phyloP scores from a whole-genome alignment of 2,113 vertebrate genomes.

The Pelusios castaneus region DNA sequence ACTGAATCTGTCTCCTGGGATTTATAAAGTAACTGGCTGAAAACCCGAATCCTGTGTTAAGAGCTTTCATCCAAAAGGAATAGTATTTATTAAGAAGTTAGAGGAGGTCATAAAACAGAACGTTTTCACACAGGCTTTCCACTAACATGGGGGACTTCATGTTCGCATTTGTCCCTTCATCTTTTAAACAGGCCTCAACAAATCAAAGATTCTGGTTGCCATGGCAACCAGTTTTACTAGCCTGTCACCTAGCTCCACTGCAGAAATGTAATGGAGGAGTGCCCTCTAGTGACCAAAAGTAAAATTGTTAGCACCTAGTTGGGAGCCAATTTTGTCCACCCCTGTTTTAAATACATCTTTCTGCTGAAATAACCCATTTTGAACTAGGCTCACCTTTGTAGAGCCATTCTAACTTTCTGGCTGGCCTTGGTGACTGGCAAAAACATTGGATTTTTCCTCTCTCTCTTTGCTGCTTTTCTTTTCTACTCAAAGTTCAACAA shows the following conservation, averaged over 20 bases:
- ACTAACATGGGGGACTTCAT: not conserved
- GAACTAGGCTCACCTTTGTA: slow-evolving; percentile 35
- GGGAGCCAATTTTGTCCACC: no score
- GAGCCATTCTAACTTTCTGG: not conserved
- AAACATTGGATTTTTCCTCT: not conserved
- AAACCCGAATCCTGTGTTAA: not conserved
- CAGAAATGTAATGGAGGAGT: no score
- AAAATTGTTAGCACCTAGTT: no score
- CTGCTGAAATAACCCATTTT: not conserved
- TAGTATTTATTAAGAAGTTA: not conserved
- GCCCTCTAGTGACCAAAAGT: no score
- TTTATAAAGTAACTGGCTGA: not conserved
- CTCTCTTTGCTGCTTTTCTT: slow-evolving; percentile 19
- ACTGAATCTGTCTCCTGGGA: not conserved
- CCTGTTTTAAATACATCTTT: not conserved
- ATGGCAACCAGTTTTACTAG: no score
- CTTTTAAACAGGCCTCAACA: not conserved
- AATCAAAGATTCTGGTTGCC: no score
- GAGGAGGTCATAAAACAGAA: not conserved
- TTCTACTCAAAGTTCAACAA: slow-evolving; percentile 43
- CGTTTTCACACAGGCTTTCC: not conserved
- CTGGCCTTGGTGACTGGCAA: not conserved
- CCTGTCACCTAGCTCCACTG: no score
- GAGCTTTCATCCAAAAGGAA: not conserved
- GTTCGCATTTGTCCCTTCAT: not conserved